Evolutionary conservation across 2,113 vertebrate species (phyloP).

Genomic region (Mesocricetus auratus): DNA sequence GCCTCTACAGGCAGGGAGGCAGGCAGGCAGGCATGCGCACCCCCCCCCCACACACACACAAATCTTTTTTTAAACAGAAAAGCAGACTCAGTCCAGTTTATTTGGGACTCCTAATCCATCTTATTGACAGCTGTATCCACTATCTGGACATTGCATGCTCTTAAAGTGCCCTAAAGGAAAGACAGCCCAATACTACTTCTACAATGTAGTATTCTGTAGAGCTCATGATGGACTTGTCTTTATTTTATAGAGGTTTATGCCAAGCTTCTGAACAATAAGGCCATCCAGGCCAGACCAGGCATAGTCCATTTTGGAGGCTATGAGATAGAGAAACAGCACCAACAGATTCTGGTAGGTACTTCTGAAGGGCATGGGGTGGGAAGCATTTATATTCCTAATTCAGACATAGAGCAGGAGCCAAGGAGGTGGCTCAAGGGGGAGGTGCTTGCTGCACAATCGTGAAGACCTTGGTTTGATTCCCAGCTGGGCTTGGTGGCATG

Average conservation of each 20-base stretch:
- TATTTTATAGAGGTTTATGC: slow-evolving; percentile 89
- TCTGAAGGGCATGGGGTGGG: background rate
- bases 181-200: background rate
- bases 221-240: slow-evolving; percentile 54
- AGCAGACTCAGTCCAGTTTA: background rate
- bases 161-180: slow-evolving; percentile 43
- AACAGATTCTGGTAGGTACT: slow-evolving; percentile 90
- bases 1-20: background rate
- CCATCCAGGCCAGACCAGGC: slow-evolving; percentile 91
- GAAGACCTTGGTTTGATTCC: background rate
- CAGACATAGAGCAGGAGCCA: background rate
- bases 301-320: slow-evolving; percentile 95
- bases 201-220: background rate
- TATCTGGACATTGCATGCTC: background rate
- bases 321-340: slow-evolving; percentile 89
- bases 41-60: background rate
- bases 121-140: background rate
- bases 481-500: background rate
- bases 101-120: background rate
- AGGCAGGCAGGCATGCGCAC: too few species aligned
- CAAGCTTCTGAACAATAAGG: slow-evolving; percentile 87
- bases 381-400: background rate
- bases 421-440: background rate
- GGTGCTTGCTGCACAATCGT: background rate
- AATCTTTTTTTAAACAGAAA: background rate